These are phyloP conservation scores for Micrastur ruficollis DNA, from an alignment of 2,797 vertebrate species.

Conservation along the genomic window DNA sequence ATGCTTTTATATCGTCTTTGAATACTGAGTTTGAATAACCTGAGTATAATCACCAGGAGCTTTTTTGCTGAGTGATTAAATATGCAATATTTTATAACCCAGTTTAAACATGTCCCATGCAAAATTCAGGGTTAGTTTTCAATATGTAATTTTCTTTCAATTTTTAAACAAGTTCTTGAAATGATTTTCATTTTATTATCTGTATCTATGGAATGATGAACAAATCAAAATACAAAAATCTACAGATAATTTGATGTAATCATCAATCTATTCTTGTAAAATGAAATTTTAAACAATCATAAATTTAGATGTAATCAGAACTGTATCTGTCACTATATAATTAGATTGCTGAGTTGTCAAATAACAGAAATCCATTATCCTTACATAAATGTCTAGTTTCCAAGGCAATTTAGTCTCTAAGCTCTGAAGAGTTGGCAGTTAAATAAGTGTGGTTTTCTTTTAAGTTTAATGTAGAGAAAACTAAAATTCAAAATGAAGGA, in stretches of 20 bases:
- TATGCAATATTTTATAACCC: constrained; percentile 35
- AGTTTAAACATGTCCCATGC: constrained; percentile 16
- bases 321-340: constrained; percentile 1
- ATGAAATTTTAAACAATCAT: constrained; percentile 50
- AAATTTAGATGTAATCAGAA: constrained; percentile 37
- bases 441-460: background rate
- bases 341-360: constrained; percentile 48
- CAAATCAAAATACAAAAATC: background rate
- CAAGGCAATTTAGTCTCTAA: constrained; percentile 52
- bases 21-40: background rate
- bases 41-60: background rate
- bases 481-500: background rate
- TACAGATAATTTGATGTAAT: constrained; percentile 12
- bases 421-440: constrained; percentile 3
- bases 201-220: background rate
- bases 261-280: background rate
- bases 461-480: background rate
- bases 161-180: constrained; percentile 16
- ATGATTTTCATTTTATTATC: background rate
- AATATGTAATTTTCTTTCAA: constrained; percentile 16
- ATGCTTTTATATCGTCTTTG: background rate
- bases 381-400: constrained; percentile 46
- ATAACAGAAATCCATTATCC: constrained; percentile 47
- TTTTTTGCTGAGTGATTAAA: constrained; percentile 2
- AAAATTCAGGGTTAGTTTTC: constrained; percentile 46